A percentile compares a stretch with the other conserved stretches of the same genome.
These are phyloP conservation scores for Cephus pulcher DNA, from an alignment of 2,888 invertebrate genomes.

Conservation along the genomic window DNA sequence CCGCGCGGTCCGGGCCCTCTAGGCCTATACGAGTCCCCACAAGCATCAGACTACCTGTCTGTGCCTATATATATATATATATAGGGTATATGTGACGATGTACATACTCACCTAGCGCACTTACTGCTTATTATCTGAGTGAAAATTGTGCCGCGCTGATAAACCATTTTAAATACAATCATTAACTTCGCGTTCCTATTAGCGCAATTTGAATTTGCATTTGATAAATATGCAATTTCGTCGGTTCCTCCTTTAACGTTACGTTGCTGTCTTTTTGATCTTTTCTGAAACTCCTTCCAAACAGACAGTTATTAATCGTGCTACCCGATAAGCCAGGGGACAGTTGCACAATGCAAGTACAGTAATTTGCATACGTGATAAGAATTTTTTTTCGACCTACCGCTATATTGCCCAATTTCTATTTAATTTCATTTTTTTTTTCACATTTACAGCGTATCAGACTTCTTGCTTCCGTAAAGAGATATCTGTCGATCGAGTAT, in stretches of 20 bases:
- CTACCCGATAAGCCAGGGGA: not conserved
- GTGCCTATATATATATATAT: not conserved
- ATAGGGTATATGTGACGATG: not conserved
- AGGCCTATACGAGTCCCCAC: not conserved
- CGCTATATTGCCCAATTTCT: not conserved
- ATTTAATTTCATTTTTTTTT: slow-evolving; percentile 8
- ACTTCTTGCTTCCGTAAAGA: not conserved
- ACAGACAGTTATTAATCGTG: slow-evolving; percentile 16
- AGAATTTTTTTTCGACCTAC: not conserved
- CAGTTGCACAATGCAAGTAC: not conserved
- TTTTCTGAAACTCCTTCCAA: not conserved
- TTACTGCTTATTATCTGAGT: slow-evolving; percentile 15
- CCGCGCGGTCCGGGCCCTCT: slow-evolving; percentile 25
- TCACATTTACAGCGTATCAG: not conserved
- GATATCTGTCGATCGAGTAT: not conserved
- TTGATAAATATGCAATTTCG: slow-evolving; percentile 50
- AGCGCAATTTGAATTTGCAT: slow-evolving; percentile 54
- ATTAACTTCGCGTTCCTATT: slow-evolving; percentile 52
- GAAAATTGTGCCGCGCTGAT: slow-evolving; percentile 31
- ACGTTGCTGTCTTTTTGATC: not conserved
- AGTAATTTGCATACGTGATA: not conserved
- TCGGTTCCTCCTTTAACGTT: not conserved
- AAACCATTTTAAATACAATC: slow-evolving; percentile 52
- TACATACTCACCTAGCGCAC: slow-evolving; percentile 15
- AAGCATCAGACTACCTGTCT: not conserved